Evolutionary conservation across 2,888 invertebrate species (phyloP), one percentile per base, ranked within the genome.

Genomic region (Empis stercorea): DNA sequence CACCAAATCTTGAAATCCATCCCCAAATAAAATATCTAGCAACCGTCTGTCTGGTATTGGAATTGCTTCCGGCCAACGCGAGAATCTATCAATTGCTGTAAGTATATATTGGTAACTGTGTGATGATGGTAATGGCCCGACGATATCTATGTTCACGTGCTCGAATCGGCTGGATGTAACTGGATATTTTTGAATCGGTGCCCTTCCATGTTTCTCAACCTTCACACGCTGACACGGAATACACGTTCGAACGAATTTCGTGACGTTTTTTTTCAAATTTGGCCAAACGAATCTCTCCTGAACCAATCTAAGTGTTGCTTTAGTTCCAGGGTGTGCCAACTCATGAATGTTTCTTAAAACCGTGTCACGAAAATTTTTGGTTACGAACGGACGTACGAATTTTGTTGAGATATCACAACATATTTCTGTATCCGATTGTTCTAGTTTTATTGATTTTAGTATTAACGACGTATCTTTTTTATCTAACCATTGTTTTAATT

Each of bases 1-100:
- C 56, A 0, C 70, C 70, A 47, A 61, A 71, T 10, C 67, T 53
- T 2, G 67, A 45, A 4, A 72, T 59, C 72, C 69, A 72, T 0
- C 42, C 36, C 3, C 38, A 36, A 10, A 48, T 30, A 30, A 49
- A 48, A 30, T 36, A 30, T 16, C 43, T 42, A 30, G 44, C 64
- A 14, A 55, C 46, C 1, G 48, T 52, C n/a, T 56, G 42, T 59
- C 53, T 23, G 20, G 11, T 2, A 61, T 45, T 2, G 58, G 57
- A 27, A 55, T 47, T 9, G 54, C 56, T 37, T 54, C 58, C 0
- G 55, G 54, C 57, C 58, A 60, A 3, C 57, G 42, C 1, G 56
- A 49, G 38, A 55, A 57, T 53, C 46, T 37, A 39, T 54, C 54
- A 16, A 55, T 49, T 13, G 56, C 55, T 0, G 67, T 67, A 4